Evolutionary conservation across 2,113 vertebrate species (phyloP).

Genomic region (Dasyurus viverrinus): DNA sequence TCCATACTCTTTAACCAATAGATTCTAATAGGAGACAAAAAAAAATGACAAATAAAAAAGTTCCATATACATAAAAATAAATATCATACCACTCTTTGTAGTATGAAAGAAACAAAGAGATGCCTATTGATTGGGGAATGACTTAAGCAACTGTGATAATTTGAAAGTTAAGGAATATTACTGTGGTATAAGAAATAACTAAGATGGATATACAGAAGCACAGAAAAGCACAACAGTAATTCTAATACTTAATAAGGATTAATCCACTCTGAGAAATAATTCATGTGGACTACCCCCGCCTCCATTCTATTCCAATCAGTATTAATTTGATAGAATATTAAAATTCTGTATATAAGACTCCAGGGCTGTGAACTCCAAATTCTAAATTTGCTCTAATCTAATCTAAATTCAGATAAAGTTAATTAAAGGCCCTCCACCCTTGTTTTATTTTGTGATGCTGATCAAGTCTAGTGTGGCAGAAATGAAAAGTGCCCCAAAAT

Average conservation of each 20-base stretch:
- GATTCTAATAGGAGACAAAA: not conserved
- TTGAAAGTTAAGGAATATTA: not conserved
- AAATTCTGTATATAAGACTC: no score
- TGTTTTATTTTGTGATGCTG: no score
- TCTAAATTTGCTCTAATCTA: no score
- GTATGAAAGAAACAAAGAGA: not conserved
- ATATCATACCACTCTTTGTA: not conserved
- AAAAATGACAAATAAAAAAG: not conserved
- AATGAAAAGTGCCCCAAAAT: no score
- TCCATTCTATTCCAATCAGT: no score
- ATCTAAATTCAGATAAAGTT: no score
- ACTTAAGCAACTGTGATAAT: not conserved
- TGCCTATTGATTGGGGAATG: not conserved
- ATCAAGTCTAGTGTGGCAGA: no score
- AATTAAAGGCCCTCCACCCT: no score
- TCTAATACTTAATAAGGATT: not conserved
- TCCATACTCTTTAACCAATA: not conserved
- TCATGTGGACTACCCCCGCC: no score
- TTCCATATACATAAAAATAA: not conserved
- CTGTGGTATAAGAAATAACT: not conserved
- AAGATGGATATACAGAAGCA: not conserved
- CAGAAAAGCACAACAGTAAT: not conserved
- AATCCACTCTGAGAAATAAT: not conserved
- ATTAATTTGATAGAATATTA: no score
- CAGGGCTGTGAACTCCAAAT: no score